These are phyloP conservation scores for Agelastica alni DNA, from an alignment of 2,888 invertebrate genomes.

Conservation along the genomic window DNA sequence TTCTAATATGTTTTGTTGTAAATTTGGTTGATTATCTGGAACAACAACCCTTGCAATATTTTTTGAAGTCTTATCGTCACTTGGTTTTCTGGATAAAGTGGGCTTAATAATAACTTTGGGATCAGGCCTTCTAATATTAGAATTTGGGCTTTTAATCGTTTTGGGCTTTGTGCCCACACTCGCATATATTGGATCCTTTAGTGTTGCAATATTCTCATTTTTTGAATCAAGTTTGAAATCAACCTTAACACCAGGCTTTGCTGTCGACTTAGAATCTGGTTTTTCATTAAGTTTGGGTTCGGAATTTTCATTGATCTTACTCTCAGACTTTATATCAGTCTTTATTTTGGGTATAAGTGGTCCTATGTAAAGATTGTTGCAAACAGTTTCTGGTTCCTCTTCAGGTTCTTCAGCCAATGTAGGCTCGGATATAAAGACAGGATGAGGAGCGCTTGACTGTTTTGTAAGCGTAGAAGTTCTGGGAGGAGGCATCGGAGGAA, in stretches of 20 bases:
- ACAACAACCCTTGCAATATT: conserved; percentile 60
- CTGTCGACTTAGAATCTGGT: too few relatives aligned
- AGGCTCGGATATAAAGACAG: conserved; percentile 55
- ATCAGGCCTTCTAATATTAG: conserved; percentile 57
- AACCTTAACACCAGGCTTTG: conserved; percentile 4
- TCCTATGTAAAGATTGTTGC: conserved; percentile 62
- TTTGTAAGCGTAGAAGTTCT: conserved; percentile 71
- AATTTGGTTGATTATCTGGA: conserved; percentile 45
- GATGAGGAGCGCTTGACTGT: conserved; percentile 51
- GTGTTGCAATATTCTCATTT: too few relatives aligned
- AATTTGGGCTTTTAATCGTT: conserved; percentile 59
- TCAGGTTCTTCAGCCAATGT: conserved; percentile 57
- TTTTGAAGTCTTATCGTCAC: conserved; percentile 39
- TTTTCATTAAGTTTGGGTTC: too few relatives aligned
- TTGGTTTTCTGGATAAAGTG: conserved; percentile 54
- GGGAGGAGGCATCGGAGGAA: conserved; percentile 76
- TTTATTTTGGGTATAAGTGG: conserved; percentile 59
- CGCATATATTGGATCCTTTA: conserved; percentile 5
- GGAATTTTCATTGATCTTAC: conserved; percentile 45
- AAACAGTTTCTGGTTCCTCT: conserved; percentile 59
- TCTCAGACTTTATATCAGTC: conserved; percentile 21
- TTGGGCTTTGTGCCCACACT: conserved; percentile 22
- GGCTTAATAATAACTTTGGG: conserved; percentile 67
- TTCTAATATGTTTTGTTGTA: conserved; percentile 5
- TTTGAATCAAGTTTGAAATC: not conserved